These are phyloP conservation scores for Chitala chitala DNA, from an alignment of 2,113 vertebrate species.

Conservation along the genomic window DNA sequence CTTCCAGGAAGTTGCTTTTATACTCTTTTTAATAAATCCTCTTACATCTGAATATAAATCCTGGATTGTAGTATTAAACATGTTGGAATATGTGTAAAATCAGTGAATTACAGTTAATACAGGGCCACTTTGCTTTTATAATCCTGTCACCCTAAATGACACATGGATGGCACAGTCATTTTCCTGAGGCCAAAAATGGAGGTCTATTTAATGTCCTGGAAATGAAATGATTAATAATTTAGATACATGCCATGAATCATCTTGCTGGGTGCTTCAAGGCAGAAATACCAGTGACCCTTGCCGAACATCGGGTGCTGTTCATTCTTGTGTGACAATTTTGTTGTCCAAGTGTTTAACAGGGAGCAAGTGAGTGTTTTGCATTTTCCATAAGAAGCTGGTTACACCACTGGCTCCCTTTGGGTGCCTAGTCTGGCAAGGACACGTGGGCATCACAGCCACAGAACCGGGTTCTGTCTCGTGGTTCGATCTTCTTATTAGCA, in stretches of 20 bases:
- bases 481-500: no score
- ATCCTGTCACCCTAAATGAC: conserved; percentile 60
- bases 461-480: no score
- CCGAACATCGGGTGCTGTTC: conserved; percentile 8
- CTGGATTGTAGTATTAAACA: conserved; percentile 5
- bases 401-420: no score
- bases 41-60: not conserved
- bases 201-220: conserved; percentile 70
- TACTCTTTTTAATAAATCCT: not conserved
- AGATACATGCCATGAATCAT: conserved; percentile 81
- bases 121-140: conserved; percentile 64
- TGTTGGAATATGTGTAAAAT: conserved; percentile 57
- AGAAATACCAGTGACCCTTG: conserved; percentile 50
- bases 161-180: conserved; percentile 70
- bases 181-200: conserved; percentile 71
- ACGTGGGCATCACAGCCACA: no score
- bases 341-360: not conserved
- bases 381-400: not conserved
- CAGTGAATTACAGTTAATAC: conserved; percentile 57
- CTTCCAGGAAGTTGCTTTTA: not conserved
- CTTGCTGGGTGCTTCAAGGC: conserved; percentile 54
- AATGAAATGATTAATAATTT: conserved; percentile 98
- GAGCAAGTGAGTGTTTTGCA: not conserved
- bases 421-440: no score
- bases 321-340: conserved; percentile 7